Evolutionary conservation across 2,888 invertebrate species (phyloP), one percentile per base, ranked within the genome.

Genomic region (Meandrusa payeni): DNA sequence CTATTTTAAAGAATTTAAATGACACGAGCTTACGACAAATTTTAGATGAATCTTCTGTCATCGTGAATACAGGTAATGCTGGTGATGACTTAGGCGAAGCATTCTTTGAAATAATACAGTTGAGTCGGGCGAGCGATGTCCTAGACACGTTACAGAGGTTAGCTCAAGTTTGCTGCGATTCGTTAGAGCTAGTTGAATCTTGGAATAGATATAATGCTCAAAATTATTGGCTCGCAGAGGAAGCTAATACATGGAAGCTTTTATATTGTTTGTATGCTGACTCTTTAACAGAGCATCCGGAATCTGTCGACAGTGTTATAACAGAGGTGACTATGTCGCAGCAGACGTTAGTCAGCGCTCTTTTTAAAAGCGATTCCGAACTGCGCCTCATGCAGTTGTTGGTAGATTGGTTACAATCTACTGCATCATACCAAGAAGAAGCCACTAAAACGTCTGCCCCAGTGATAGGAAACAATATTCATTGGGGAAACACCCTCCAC

Each of bases 401-500:
- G 24, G 93, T 97, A 12, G 97, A 97, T 74, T 98, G 98, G 98
- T 73, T 98, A 38, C 98, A 98, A 76, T 91, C 92, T 23, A 94
- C 93, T 69, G 94, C 95, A 9, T 93, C 94, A 62, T 96, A 94
- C 66, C 93, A 95, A 17, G 97, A 97, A 71, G 80, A 77, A 54
- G 72, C 80, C 0, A 83, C 83, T 4, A 76, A 80, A 41, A 81
- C 83, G 1, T 65, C 79, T 0, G 83, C 80, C 26, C 85, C 86
- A 26, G 68, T 86, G 0, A 78, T 82, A 24, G 71, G 72, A n/a
- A 86, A 86, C 46, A 93, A 94, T 38, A 90, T 95, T 29, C 94
- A 95, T 17, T 97, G 97, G 97, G 96, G 97, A 70, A 97, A 97
- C 68, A 97, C 97, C 1, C 83, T 97, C 10, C 95, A 95, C 74